phyloP scores from a whole-genome alignment of 1,140 invertebrate species.

The Chrysoperla carnea region DNA sequence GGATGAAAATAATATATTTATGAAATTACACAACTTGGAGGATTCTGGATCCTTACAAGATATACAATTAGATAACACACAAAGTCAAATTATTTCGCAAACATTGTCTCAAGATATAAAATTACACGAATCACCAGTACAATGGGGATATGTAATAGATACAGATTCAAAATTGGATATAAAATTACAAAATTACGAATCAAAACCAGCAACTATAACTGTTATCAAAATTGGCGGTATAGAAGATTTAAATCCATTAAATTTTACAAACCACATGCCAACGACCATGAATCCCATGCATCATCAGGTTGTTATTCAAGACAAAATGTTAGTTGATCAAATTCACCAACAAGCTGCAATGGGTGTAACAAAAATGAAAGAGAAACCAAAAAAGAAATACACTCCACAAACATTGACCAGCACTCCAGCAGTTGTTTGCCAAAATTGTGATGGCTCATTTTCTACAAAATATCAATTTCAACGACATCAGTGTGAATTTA shows the following conservation, averaged over 20 bases:
- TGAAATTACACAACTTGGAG: too few relatives aligned
- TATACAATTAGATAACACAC: too few relatives aligned
- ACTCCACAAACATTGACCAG: slow-evolving; percentile 5
- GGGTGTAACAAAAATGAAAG: neutral
- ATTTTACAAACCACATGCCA: slow-evolving; percentile 6
- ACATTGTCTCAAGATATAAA: neutral
- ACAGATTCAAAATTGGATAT: neutral
- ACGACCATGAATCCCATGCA: slow-evolving; percentile 3
- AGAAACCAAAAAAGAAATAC: neutral
- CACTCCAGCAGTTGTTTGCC: slow-evolving; percentile 16
- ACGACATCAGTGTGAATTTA: slow-evolving; percentile 21
- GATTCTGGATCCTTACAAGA: too few relatives aligned
- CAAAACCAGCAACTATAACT: slow-evolving; percentile 3
- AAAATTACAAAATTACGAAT: neutral
- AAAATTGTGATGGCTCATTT: slow-evolving; percentile 22
- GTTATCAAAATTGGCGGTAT: slow-evolving; percentile 10
- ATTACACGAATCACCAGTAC: neutral
- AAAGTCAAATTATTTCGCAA: too few relatives aligned
- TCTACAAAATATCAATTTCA: slow-evolving; percentile 23
- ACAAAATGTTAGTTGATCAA: neutral
- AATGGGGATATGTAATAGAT: neutral
- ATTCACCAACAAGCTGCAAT: neutral
- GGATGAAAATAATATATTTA: too few relatives aligned
- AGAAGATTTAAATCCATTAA: slow-evolving; percentile 9
- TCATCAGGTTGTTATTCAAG: neutral